Base-by-base conservation (phyloP, 2,888 invertebrate species). In the Apamea monoglypha region DNA sequence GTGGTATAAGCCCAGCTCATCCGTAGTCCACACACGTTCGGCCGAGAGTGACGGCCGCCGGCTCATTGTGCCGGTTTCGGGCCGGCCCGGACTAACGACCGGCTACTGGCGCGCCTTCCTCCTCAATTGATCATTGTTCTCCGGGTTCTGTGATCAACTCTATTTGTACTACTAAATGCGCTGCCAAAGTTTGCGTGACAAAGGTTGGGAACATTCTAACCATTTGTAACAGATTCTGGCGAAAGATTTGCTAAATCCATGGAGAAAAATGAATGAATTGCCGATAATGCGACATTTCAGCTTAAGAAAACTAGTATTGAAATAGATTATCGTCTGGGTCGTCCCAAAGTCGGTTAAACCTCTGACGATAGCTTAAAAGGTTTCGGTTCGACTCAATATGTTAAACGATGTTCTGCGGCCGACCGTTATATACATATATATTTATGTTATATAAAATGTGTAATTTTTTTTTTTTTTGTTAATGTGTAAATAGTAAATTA, bases 51-150 rank as follows among this genome's bases (percentile, higher is more conserved):
- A 81, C 84, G 81, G 73, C 73, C 74, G 80, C 59, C 70, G 81
- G 72, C 61, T 67, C 76, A 88, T 87, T 87, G 87, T 87, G 74
- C 89, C 87, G 76, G 63, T 72, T 86, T 83, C 74, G 83, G 83
- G 69, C 76, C 68, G 74, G 81, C 21, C 82, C 73, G 72, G 74
- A 75, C 85, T 76, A 85, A 85, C 87, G 85, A 80, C 84, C 80
- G 76, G 68, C 80, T 64, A 50, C 85, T 53, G 72, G 69, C 83
- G 78, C 63, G 56, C 63, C 86, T 47, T 61, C 32, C 87, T 69
- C 80, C 59, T 63, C 87, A 77, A 87, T 80, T 80, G 87, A 86
- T 83, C 87, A 86, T 85, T 85, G 84, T 85, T 86, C 77, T 69
- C 67, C 44, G 61, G 72, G 76, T 76, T 70, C 56, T 67, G 66